These are phyloP conservation scores for Mionectes olivaceus DNA, from an alignment of 2,797 vertebrate species.

Conservation along the genomic window DNA sequence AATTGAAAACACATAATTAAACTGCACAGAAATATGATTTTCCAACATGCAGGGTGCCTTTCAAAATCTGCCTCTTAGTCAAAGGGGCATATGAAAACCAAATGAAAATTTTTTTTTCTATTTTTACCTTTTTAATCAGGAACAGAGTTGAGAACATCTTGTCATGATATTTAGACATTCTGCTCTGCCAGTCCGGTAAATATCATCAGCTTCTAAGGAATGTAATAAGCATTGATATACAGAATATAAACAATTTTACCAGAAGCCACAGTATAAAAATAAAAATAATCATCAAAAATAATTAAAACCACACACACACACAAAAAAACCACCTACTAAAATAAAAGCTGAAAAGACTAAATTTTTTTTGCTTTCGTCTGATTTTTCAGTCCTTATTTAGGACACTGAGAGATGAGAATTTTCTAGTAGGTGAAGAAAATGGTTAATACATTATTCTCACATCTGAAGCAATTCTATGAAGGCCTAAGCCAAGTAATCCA, in stretches of 20 bases:
- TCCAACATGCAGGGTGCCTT: neutral
- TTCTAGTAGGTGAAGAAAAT: neutral
- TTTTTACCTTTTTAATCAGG: neutral
- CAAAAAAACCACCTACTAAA: neutral
- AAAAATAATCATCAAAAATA: too few species aligned
- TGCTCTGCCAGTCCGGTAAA: neutral
- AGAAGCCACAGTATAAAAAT: neutral
- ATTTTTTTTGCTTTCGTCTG: neutral
- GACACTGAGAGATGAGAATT: neutral
- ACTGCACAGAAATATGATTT: neutral
- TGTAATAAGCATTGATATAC: neutral
- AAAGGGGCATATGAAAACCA: neutral
- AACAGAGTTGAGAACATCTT: neutral
- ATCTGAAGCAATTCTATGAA: neutral
- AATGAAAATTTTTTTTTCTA: neutral
- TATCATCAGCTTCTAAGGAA: neutral
- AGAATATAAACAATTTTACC: neutral
- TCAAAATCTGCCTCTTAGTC: neutral
- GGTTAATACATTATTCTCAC: neutral
- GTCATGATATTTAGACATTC: neutral
- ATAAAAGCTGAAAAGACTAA: neutral
- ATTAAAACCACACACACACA: too few species aligned
- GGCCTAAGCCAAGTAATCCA: neutral
- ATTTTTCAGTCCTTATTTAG: neutral
- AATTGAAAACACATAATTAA: conserved; percentile 24